Base-by-base conservation (phyloP, 2,113 vertebrate genomes). In the Silurus meridionalis region DNA sequence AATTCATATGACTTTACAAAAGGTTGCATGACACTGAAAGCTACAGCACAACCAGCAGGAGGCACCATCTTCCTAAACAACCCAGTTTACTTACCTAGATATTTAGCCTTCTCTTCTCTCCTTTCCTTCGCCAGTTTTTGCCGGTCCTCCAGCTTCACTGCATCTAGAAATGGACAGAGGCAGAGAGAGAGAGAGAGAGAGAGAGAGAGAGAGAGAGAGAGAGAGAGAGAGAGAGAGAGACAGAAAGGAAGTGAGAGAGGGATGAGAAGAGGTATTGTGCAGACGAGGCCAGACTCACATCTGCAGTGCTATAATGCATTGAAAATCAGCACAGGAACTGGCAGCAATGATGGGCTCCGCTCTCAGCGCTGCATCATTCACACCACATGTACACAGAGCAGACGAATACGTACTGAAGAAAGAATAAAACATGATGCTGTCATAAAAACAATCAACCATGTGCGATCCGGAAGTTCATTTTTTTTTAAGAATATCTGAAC, bases 111-210 rank as follows among this genome's bases (percentile, higher is more conserved):
- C 66, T 99, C 97, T 89, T 98, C 97, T 9, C 98, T 93, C 14
- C 98, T 94, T 89, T 98, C 97, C 91, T 97, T 97, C 0, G 97
- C 98, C 87, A 96, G 95, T 88, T 96, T 97, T 93, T 97, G 97
- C 87, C 97, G 95, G 4, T 98, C 97, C 84, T 97, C 96, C 75
- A 96, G 95, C 91, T 97, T 99, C 85, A 96, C 94, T 5, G 91
- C 83, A 90, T 99, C 98, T 99, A 92, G 48, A 75, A 57, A 17
- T 8, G n/a, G 8, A 7, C 28, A 83, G 67, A 67, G 60, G 4
- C 37, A 61, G 71, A 61, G 67, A 85, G 79, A 77, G 64, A 58
- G 63, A 80, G 11, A 69, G 80, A 80, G 58, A 37, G 37, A 37
- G 37, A 37, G 37, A 37, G 37, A 75, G 85, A 81, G 61, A 66